These are phyloP conservation scores for Schizotus pectinicornis DNA, from an alignment of 2,888 invertebrate species.

Conservation along the genomic window DNA sequence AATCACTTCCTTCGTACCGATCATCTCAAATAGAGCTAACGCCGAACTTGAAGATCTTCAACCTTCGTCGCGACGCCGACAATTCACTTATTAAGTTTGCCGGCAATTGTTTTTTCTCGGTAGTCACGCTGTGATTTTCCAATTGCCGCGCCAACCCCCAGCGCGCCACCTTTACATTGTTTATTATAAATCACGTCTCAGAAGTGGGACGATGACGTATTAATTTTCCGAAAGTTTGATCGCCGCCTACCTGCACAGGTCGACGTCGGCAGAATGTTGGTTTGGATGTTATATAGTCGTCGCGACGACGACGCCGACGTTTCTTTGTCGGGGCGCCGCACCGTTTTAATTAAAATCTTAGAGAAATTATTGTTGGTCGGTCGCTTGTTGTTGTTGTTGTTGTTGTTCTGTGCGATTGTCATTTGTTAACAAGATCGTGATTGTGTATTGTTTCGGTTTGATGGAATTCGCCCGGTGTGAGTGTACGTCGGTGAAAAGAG, in stretches of 20 bases:
- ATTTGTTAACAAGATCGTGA: slow-evolving; percentile 48
- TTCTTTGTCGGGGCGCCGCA: slow-evolving; percentile 8
- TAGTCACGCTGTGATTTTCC: not conserved
- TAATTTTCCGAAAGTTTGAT: not conserved
- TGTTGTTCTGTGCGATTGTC: slow-evolving; percentile 43
- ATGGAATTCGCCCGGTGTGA: slow-evolving; percentile 36
- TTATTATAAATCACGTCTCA: no score
- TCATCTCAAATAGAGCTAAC: no score
- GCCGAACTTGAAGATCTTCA: no score
- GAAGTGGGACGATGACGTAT: no score
- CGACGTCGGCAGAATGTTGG: slow-evolving; percentile 4
- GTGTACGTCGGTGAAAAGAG: no score
- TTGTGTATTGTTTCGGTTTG: slow-evolving; percentile 51
- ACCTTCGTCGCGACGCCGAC: no score
- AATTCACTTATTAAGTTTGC: no score
- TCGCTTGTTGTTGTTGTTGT: no score
- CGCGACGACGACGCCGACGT: slow-evolving; percentile 11
- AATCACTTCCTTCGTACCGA: no score
- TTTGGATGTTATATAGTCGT: no score
- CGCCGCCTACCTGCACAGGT: not conserved
- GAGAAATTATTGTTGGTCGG: slow-evolving; percentile 42
- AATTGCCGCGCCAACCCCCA: not conserved
- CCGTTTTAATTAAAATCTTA: slow-evolving; percentile 29
- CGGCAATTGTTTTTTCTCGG: no score
- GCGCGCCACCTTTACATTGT: not conserved